A percentile compares a stretch with the other conserved stretches of the same genome.
These are phyloP conservation scores for Euthynnus affinis DNA, from an alignment of 2,797 vertebrate species.

Conservation along the genomic window DNA sequence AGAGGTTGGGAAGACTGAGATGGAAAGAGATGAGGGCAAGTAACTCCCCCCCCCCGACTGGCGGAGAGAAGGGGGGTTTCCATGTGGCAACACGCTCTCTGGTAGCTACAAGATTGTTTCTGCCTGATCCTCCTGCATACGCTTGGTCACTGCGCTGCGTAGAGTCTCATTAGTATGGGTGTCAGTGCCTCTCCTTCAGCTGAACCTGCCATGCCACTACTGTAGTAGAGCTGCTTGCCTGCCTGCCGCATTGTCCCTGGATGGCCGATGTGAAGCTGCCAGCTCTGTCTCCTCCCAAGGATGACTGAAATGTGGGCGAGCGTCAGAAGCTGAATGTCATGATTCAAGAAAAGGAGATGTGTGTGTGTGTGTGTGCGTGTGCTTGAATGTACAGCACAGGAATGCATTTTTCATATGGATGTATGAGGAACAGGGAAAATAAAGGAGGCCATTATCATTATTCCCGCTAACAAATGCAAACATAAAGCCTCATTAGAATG, in stretches of 20 bases:
- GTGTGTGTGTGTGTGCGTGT: constrained; percentile 4
- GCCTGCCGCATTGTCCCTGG: constrained; percentile 84
- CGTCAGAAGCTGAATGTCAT: constrained; percentile 60
- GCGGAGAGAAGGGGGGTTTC: constrained; percentile 25
- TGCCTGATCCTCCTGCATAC: constrained; percentile 63
- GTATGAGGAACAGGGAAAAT: constrained; percentile 12
- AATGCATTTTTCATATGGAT: constrained; percentile 21
- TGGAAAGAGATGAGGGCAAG: constrained; percentile 44
- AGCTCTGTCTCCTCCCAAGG: constrained; percentile 70
- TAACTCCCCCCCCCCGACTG: constrained; percentile 45
- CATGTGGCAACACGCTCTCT: constrained; percentile 48
- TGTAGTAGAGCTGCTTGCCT: constrained; percentile 75
- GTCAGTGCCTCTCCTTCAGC: constrained; percentile 83
- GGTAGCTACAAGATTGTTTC: constrained; percentile 68
- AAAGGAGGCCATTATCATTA: constrained; percentile 21
- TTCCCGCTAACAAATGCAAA: constrained; percentile 22
- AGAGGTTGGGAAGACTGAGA: constrained; percentile 42
- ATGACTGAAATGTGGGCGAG: constrained; percentile 71
- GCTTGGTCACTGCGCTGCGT: constrained; percentile 68
- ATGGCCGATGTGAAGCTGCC: constrained; percentile 70
- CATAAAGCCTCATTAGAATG: constrained; percentile 4
- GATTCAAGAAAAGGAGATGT: constrained; percentile 50
- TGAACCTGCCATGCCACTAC: constrained; percentile 83
- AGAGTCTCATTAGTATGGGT: constrained; percentile 83
- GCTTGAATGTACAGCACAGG: constrained; percentile 4